A percentile compares a stretch with the other conserved stretches of the same genome.
Evolutionary conservation across 2,113 vertebrate species (phyloP).

Genomic region (Cisticola juncidis): DNA sequence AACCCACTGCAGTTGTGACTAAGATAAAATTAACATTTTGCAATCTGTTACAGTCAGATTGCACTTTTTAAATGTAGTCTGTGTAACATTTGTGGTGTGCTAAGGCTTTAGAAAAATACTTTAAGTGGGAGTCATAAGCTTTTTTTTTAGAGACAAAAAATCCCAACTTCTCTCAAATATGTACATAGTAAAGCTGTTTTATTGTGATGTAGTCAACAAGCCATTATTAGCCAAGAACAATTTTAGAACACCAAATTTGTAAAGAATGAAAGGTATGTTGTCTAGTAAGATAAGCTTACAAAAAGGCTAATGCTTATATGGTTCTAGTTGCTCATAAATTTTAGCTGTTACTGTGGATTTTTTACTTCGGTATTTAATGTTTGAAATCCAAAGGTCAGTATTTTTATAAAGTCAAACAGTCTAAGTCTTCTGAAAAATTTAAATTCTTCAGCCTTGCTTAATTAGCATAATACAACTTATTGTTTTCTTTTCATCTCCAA

Average conservation of each 20-base stretch:
- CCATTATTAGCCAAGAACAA: neutral
- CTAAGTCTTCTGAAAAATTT: neutral
- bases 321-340: neutral
- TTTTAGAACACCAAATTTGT: neutral
- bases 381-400: neutral
- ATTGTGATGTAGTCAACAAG: neutral
- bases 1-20: neutral
- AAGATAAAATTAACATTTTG: slow-evolving; percentile 7
- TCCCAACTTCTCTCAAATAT: neutral
- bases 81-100: neutral
- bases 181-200: neutral
- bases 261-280: neutral
- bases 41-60: slow-evolving; percentile 7
- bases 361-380: neutral
- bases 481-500: neutral
- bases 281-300: neutral
- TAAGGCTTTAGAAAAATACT: neutral
- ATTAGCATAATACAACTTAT: neutral
- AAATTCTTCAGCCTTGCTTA: neutral
- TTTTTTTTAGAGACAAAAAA: neutral
- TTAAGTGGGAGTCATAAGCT: neutral
- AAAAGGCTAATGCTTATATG: neutral
- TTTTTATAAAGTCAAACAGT: neutral
- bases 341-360: neutral
- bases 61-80: neutral